These are phyloP conservation scores for Pyrocephalus nanus DNA, from an alignment of 2,797 vertebrate genomes.

Conservation along the genomic window DNA sequence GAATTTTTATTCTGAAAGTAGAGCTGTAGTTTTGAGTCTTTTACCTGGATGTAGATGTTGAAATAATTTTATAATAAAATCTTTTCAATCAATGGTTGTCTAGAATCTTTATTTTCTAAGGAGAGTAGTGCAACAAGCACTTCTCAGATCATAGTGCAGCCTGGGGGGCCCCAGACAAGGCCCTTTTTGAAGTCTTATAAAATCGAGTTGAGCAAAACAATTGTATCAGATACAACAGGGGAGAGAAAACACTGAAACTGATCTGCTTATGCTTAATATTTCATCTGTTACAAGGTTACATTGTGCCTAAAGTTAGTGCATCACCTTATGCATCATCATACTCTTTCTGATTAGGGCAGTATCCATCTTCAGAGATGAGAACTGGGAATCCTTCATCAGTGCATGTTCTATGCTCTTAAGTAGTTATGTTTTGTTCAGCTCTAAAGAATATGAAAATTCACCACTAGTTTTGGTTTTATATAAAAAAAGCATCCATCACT, in stretches of 20 bases:
- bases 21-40: background rate
- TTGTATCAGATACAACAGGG: background rate
- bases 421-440: background rate
- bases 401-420: background rate
- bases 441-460: background rate
- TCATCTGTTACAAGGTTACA: background rate
- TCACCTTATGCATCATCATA: background rate
- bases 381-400: background rate
- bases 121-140: background rate
- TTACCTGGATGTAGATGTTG: background rate
- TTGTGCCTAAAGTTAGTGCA: background rate
- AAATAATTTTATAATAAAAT: slow-evolving; percentile 63
- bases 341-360: background rate
- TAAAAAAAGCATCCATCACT: background rate
- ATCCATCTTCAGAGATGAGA: background rate
- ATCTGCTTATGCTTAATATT: background rate
- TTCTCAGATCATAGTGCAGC: background rate
- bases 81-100: background rate
- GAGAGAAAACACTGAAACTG: background rate
- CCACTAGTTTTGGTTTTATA: background rate
- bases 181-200: background rate
- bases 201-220: background rate
- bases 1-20: slow-evolving; percentile 1
- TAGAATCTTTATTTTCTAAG: background rate
- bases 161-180: background rate